Base-by-base conservation (phyloP, 2,797 vertebrate genomes). In the Pipistrellus pygmaeus region DNA sequence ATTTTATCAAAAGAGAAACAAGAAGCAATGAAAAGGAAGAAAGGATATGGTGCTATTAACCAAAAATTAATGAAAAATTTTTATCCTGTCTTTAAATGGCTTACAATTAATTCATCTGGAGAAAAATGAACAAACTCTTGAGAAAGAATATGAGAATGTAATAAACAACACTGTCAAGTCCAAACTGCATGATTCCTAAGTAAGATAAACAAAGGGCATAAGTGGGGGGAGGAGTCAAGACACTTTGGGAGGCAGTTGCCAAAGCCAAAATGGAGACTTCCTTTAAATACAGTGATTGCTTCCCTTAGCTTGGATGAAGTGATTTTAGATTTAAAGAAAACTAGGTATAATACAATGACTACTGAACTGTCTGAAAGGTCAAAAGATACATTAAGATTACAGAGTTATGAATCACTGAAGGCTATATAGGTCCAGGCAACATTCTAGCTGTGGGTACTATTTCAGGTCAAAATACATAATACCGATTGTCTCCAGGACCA, bases 401-500 rank as follows among this genome's bases (percentile, higher is more conserved):
- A 84, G 86, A 91, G 44, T 96, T 96, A 96, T 96, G 80, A 96
- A 95, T 93, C 57, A 85, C 73, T 93, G 77, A 93, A 87, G 23
- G 20, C 41, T 97, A n/a, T 90, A 85, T 51, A 64, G 46, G 46
- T 85, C 55, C 35, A 69, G 77, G 85, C 69, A 88, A 93, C 41
- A 91, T 91, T 81, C 51, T 20, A 75, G 94, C 46, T 88, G 15
- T 75, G 32, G 83, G 13, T 89, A 88, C 44, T 91, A 89, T 92
- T 96, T 91, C 84, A 66, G 90, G 87, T 89, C 64, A 89, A 95
- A 97, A 97, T 95, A 86, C 64, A 48, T 46, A 71, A 75, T 72
- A 81, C 64, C 82, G 94, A 51, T 94, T 91, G 85, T 84, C 21
- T 48, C 30, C 64, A 80, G 76, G 80, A 94, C 91, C 25, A 92